Evolutionary conservation across 1,140 invertebrate genomes (phyloP).

Genomic region (Apis florea): DNA sequence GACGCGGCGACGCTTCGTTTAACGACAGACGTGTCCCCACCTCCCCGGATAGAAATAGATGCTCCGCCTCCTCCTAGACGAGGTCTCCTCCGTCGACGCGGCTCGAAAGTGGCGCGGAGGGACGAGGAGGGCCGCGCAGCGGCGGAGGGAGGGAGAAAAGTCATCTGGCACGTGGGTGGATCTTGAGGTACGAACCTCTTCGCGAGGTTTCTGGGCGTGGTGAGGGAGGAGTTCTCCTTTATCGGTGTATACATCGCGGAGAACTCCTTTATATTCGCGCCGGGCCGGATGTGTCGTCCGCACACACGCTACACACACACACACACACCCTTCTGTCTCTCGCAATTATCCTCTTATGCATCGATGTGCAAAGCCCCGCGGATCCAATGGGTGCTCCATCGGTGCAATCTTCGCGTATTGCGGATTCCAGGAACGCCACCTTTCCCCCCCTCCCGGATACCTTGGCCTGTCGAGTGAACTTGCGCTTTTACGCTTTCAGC

Average conservation of each 20-base stretch:
- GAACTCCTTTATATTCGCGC: constrained; percentile 64
- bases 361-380: not conserved
- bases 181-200: constrained; percentile 55
- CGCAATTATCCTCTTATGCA: constrained; percentile 7
- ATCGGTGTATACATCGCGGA: constrained; percentile 53
- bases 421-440: not conserved
- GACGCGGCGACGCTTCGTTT: constrained; percentile 43
- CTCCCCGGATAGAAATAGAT: constrained; percentile 75
- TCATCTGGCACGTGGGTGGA: constrained; percentile 27
- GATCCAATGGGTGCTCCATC: not conserved
- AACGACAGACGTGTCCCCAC: constrained; percentile 54
- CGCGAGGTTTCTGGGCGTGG: constrained; percentile 70
- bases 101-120: constrained; percentile 27
- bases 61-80: constrained; percentile 78
- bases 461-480: too few relatives aligned
- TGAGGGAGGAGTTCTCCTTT: constrained; percentile 73
- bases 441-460: too few relatives aligned
- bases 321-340: not conserved
- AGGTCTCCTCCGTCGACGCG: constrained; percentile 11
- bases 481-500: too few relatives aligned
- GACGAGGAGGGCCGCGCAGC: not conserved
- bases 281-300: constrained; percentile 46
- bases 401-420: not conserved
- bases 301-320: constrained; percentile 21
- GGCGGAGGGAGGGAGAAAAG: constrained; percentile 8